phyloP scores from a whole-genome alignment of 64 coral and sea anemone species.

The Trachythela sp. region DNA sequence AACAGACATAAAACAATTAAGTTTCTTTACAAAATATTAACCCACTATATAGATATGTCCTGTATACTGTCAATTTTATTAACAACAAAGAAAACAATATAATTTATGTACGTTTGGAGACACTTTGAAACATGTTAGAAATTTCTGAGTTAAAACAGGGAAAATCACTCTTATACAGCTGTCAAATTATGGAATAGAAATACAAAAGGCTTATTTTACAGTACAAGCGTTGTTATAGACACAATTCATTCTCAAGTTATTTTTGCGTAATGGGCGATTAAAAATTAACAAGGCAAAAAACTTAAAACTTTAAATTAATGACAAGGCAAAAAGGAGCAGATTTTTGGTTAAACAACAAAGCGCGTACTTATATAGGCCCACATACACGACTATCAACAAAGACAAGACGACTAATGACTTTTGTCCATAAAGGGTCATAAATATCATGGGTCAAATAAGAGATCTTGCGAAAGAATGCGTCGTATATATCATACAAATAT shows the following conservation, averaged over 20 bases:
- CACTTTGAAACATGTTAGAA: no score
- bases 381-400: background rate
- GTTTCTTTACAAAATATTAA: background rate
- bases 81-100: background rate
- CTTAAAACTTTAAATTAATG: background rate
- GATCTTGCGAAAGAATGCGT: background rate
- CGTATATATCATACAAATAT: background rate
- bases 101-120: background rate
- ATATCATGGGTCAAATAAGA: background rate
- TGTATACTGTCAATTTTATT: background rate
- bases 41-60: no score
- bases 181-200: background rate
- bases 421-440: conserved; percentile 12
- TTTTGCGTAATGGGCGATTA: background rate
- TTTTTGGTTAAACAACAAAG: background rate
- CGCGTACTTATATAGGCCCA: background rate
- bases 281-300: background rate
- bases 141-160: no score
- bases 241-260: background rate
- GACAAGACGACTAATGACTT: background rate
- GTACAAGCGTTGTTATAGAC: background rate
- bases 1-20: background rate
- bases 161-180: background rate
- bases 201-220: background rate
- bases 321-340: background rate